Base-by-base conservation (phyloP, 2,113 vertebrate species). In the Pitta sordida region DNA sequence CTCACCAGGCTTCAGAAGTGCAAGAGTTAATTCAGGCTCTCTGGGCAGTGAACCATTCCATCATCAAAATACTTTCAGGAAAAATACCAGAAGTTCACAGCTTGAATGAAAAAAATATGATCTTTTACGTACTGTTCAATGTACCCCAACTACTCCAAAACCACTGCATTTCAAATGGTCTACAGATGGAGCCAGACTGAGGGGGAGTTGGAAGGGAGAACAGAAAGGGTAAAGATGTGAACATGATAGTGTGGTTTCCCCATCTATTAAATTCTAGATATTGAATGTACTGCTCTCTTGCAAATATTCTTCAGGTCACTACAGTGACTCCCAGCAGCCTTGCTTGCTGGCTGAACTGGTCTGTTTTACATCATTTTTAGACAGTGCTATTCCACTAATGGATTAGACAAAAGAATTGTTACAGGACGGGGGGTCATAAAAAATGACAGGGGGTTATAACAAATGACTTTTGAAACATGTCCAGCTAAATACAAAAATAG, bases 391-490 rank as follows among this genome's bases (percentile, higher is more conserved):
- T 95, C 73, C 84, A 82, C 36, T 79, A 83, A 65, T 74, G 69
- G 62, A 62, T 55, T 73, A 88, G 60, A 80, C 89, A 91, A 84
- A 92, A 92, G 78, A 82, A 95, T 83, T 96, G 63, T 77, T 69
- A 85, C 37, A 59, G 60, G 90, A 78, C 70, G 36, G 55, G 74
- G 59, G 52, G 59, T 85, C 52, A 34, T 69, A 85, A 86, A 55
- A 90, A 93, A 96, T 56, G 30, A 56, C 59, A n/a, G 55, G 74
- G 59, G 52, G 59, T 85, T 48, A 34, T 69, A 85, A 86, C 59
- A 90, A 93, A 96, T 56, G 30, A 56, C 59, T 93, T 94, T 78
- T 93, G 91, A 96, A 91, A 94, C 41, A 37, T 41, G 19, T 64
- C 55, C 60, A 94, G 51, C 44, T 59, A 93, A 86, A 83, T 69